Evolutionary conservation across 1,140 invertebrate species (phyloP).

Genomic region (Leptinotarsa texana): DNA sequence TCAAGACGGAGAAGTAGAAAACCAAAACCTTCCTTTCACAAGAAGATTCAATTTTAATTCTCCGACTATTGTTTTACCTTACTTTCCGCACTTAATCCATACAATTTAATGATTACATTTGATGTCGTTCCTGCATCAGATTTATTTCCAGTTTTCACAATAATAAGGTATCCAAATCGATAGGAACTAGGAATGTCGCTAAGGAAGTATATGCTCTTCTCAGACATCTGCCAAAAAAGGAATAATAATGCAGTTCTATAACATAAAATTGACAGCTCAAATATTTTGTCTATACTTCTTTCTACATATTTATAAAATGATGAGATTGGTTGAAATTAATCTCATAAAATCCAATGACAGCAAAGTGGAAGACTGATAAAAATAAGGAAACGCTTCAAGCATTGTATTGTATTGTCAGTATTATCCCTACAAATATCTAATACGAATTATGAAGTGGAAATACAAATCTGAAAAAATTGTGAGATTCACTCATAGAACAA

Average conservation of each 20-base stretch:
- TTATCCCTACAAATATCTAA: too few relatives aligned
- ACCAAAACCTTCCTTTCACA: too few relatives aligned
- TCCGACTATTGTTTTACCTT: constrained; percentile 22
- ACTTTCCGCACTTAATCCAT: constrained; percentile 34
- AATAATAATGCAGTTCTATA: not conserved
- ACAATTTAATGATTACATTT: constrained; percentile 38
- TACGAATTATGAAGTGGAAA: too few relatives aligned
- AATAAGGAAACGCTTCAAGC: too few relatives aligned
- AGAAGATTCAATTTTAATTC: too few relatives aligned
- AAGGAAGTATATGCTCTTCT: constrained; percentile 32
- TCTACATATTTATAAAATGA: not conserved
- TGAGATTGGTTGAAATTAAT: too few relatives aligned
- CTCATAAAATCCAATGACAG: not conserved
- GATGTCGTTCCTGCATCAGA: constrained; percentile 41
- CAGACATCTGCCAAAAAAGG: not conserved
- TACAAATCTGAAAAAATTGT: too few relatives aligned
- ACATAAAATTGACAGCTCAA: not conserved
- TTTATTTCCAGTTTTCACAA: constrained; percentile 38
- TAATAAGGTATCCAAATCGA: constrained; percentile 39
- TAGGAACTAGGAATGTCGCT: constrained; percentile 36
- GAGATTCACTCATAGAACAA: too few relatives aligned
- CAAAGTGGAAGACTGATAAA: too few relatives aligned
- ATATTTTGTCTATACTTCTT: not conserved
- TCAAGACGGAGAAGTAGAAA: too few relatives aligned
- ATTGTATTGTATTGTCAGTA: too few relatives aligned